These are phyloP conservation scores for Caenorhabditis tropicalis DNA, from an alignment of 1,140 invertebrate species.

Conservation along the genomic window DNA sequence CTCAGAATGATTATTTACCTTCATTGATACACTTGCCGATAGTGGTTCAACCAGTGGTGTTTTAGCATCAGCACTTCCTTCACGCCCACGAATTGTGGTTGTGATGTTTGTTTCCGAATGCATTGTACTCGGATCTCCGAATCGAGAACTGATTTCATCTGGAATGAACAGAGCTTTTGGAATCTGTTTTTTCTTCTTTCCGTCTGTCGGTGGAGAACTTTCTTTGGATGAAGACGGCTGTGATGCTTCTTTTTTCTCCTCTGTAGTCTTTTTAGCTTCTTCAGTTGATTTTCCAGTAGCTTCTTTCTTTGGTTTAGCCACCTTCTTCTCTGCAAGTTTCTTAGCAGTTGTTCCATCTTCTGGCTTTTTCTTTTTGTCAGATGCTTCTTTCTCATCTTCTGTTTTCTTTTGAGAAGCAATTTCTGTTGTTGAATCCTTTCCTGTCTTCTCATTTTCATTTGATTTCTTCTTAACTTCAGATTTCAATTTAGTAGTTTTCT, in stretches of 20 bases:
- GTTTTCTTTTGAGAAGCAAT: background rate
- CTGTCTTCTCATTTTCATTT: background rate
- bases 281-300: background rate
- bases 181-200: conserved; percentile 55
- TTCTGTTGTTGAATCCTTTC: background rate
- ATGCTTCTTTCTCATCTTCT: conserved; percentile 6
- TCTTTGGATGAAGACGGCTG: conserved; percentile 38
- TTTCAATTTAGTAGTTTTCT: background rate
- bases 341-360: background rate
- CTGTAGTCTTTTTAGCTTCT: background rate
- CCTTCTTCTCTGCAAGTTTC: conserved; percentile 37
- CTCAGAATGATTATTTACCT: background rate
- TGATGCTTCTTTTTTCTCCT: conserved; percentile 21
- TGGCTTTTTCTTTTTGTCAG: background rate
- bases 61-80: conserved; percentile 56
- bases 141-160: conserved; percentile 60
- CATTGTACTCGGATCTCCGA: conserved; percentile 58
- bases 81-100: conserved; percentile 55
- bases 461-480: background rate
- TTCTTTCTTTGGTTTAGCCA: conserved; percentile 10
- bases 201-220: conserved; percentile 22
- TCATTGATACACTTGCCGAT: conserved; percentile 50
- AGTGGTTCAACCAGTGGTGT: conserved; percentile 49
- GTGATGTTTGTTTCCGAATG: conserved; percentile 57
- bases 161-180: conserved; percentile 60